These are phyloP conservation scores for Decapterus maruadsi DNA, from an alignment of 2,797 vertebrate species.

Conservation along the genomic window DNA sequence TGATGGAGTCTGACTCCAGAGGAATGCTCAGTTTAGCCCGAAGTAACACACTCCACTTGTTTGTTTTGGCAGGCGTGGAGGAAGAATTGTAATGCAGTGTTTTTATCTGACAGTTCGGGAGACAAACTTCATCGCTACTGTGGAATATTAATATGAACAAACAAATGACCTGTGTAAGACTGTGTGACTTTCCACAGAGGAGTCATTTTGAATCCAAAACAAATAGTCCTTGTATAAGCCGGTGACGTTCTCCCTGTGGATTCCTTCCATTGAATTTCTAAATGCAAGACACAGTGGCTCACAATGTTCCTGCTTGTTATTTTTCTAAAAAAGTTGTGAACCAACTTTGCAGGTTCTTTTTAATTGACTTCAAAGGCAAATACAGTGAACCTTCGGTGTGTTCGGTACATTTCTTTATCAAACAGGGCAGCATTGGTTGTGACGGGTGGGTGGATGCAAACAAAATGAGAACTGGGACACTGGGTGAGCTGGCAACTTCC, in stretches of 20 bases:
- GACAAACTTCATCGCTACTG: not conserved
- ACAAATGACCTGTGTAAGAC: not conserved
- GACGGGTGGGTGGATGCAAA: constrained; percentile 26
- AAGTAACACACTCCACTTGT: constrained; percentile 9
- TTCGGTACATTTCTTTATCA: constrained; percentile 54
- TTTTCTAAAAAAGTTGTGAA: constrained; percentile 54
- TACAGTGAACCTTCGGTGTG: constrained; percentile 38
- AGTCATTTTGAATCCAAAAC: constrained; percentile 6
- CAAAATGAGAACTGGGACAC: constrained; percentile 22
- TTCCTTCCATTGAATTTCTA: constrained; percentile 41
- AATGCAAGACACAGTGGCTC: constrained; percentile 56
- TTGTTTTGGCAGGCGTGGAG: not conserved
- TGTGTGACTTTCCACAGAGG: constrained; percentile 2
- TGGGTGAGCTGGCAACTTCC: constrained; percentile 1
- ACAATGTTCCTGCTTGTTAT: constrained; percentile 54
- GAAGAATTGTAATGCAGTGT: constrained; percentile 13
- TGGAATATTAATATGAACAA: constrained; percentile 20
- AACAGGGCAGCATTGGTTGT: constrained; percentile 28
- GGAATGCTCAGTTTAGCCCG: constrained; percentile 13
- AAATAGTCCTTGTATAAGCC: constrained; percentile 9
- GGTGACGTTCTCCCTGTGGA: not conserved
- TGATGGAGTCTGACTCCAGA: constrained; percentile 20
- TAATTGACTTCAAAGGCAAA: constrained; percentile 60
- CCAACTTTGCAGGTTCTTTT: constrained; percentile 57
- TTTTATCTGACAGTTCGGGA: constrained; percentile 32